A percentile compares a stretch with the other conserved stretches of the same genome.
Evolutionary conservation across 2,797 vertebrate genomes (phyloP).

Genomic region (Pristis pectinata): DNA sequence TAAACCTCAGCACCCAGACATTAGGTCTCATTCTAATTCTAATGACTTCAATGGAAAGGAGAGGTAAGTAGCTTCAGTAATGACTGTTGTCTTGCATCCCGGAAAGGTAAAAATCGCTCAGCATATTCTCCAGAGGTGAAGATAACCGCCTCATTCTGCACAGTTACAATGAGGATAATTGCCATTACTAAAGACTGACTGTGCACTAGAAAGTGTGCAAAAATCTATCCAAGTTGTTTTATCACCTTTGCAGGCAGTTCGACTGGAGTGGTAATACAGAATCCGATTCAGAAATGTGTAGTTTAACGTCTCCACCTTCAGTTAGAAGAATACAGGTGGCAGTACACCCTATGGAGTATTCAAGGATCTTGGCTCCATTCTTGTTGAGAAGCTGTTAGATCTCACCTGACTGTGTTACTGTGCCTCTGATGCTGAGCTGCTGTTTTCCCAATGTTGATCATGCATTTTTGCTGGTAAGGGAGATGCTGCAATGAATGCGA

Average conservation of each 20-base stretch:
- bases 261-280: background rate
- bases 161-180: background rate
- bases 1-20: too few relatives aligned
- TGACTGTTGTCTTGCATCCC: too few relatives aligned
- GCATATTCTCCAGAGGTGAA: background rate
- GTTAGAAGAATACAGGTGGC: background rate
- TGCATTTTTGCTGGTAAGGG: background rate
- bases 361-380: background rate
- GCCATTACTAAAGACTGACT: background rate
- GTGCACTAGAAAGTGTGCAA: background rate
- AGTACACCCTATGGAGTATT: background rate
- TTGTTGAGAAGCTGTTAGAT: background rate
- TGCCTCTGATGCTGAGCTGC: background rate
- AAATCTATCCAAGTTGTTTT: background rate
- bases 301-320: too few relatives aligned
- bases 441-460: background rate
- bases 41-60: background rate
- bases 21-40: background rate
- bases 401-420: background rate
- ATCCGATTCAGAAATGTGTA: background rate
- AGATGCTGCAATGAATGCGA: background rate
- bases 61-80: background rate
- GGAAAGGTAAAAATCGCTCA: background rate
- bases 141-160: background rate
- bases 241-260: background rate